Percentiles rank a stretch among this genome's conserved stretches.
Evolutionary conservation across 2,888 invertebrate genomes (phyloP).

Genomic region (Adelphocoris suturalis): DNA sequence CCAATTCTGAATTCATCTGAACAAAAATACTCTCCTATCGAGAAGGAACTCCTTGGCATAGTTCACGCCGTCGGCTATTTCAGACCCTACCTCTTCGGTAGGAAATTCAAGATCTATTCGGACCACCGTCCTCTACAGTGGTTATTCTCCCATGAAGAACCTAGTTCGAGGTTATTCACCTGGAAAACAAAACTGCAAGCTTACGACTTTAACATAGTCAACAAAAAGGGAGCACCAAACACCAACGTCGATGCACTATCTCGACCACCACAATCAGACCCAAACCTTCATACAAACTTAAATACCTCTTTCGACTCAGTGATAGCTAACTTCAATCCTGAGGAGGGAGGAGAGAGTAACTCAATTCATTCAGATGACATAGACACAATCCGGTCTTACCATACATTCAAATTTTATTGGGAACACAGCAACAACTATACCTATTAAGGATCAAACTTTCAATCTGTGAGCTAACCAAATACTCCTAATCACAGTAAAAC

Average conservation of each 20-base stretch:
- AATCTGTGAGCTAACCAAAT: no score
- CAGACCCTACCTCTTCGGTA: slow-evolving; percentile 76
- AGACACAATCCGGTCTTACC: no score
- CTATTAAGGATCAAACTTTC: no score
- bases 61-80: slow-evolving; percentile 77
- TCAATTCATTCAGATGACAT: no score
- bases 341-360: neutral
- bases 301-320: neutral
- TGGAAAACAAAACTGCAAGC: no score
- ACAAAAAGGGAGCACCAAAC: no score
- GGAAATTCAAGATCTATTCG: no score
- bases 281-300: neutral
- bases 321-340: neutral
- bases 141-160: slow-evolving; percentile 76
- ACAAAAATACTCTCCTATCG: slow-evolving; percentile 75
- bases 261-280: neutral
- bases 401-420: no score
- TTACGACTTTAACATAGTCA: slow-evolving; percentile 77
- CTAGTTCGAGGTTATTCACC: slow-evolving; percentile 76
- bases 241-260: neutral
- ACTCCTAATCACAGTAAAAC: no score
- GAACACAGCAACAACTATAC: no score
- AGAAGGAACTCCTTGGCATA: slow-evolving; percentile 77
- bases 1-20: neutral
- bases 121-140: slow-evolving; percentile 61